Evolutionary conservation across 2,797 vertebrate species (phyloP).

Genomic region (Pantherophis vulpinus): DNA sequence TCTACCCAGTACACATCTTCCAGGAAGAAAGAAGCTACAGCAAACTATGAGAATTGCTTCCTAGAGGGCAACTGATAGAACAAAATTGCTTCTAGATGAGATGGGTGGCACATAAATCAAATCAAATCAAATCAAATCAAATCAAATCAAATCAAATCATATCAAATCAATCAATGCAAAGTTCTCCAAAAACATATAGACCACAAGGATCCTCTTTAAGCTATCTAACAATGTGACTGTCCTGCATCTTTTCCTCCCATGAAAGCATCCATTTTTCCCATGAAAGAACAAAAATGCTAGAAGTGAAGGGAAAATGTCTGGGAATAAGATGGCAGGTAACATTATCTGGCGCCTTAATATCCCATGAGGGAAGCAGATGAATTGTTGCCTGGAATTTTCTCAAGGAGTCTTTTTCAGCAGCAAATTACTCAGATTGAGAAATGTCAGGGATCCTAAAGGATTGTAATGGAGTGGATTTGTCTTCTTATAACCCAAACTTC

Average conservation of each 20-base stretch:
- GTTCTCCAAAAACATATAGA: neutral
- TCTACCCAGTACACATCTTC: neutral
- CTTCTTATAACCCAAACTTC: neutral
- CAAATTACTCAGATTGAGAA: neutral
- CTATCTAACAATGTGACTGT: neutral
- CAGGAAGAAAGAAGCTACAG: neutral
- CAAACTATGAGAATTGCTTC: neutral
- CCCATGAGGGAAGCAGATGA: neutral
- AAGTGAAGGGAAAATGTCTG: neutral
- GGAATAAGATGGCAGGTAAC: neutral
- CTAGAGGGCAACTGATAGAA: no score
- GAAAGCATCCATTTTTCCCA: neutral
- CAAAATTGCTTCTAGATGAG: no score
- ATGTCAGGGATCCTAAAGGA: neutral
- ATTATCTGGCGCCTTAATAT: neutral
- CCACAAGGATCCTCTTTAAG: neutral
- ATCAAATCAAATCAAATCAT: no score
- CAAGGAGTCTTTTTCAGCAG: neutral
- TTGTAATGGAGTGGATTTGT: neutral
- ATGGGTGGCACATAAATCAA: no score
- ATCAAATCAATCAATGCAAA: neutral
- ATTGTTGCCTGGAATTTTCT: neutral
- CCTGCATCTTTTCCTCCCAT: neutral
- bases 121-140: no score
- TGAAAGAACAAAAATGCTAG: neutral